Conservation (phyloP, 1,140 invertebrate genomes). For the Drosophila baimaii region DNA sequence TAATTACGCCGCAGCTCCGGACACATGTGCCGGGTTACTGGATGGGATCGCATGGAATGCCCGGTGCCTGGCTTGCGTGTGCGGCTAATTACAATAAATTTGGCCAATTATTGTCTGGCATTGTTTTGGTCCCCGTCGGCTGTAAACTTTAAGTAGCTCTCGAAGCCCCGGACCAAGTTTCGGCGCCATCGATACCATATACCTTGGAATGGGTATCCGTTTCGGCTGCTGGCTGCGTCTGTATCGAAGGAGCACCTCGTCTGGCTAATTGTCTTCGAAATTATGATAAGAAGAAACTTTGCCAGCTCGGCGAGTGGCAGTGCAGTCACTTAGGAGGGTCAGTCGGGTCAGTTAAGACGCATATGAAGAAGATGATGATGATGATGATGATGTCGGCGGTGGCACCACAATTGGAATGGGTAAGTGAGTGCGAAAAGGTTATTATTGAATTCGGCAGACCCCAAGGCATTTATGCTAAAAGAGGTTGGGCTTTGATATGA, state of each 20-base stretch:
- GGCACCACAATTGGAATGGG: conserved; percentile 13
- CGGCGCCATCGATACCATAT: conserved; percentile 55
- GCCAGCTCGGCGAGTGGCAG: conserved; percentile 2
- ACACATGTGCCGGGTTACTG: conserved; percentile 58
- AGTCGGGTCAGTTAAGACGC: conserved; percentile 52
- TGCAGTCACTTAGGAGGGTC: conserved; percentile 70
- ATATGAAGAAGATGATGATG: conserved; percentile 19
- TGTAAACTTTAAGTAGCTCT: conserved; percentile 73
- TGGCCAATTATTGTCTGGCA: conserved; percentile 79
- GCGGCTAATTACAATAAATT: conserved; percentile 81
- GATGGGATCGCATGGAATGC: conserved; percentile 18
- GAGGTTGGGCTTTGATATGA: too few species aligned
- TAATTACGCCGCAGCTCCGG: conserved; percentile 54
- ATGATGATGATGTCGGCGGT: too few species aligned
- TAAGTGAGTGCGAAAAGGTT: conserved; percentile 33
- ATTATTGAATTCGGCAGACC: conserved; percentile 19
- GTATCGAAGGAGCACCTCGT: conserved; percentile 33
- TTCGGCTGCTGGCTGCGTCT: too few species aligned
- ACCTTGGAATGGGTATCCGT: not conserved
- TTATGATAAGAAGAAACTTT: conserved; percentile 83
- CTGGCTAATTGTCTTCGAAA: conserved; percentile 80
- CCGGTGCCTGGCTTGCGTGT: conserved; percentile 61
- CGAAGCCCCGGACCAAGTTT: conserved; percentile 63
- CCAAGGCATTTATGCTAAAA: not conserved
- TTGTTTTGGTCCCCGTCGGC: conserved; percentile 46